phyloP scores from a whole-genome alignment of 1,140 invertebrate species.

The Brachionus plicatilis region DNA sequence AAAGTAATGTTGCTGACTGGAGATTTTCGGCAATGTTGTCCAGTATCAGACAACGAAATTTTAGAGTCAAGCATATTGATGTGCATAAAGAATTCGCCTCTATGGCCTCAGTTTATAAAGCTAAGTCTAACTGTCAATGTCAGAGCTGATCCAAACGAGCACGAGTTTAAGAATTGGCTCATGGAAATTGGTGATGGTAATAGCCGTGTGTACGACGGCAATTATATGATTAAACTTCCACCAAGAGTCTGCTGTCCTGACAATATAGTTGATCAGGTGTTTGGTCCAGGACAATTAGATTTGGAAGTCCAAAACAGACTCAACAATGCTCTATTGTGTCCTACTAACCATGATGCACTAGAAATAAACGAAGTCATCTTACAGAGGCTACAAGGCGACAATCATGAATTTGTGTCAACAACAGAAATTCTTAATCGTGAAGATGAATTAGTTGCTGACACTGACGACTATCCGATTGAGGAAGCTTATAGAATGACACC shows the following conservation, averaged over 20 bases:
- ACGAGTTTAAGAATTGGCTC: conserved; percentile 7
- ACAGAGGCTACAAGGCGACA: too few relatives aligned
- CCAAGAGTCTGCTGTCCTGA: neutral
- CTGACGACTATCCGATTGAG: too few relatives aligned
- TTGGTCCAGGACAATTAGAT: neutral
- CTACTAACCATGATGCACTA: too few relatives aligned
- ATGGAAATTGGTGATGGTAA: neutral
- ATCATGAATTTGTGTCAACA: too few relatives aligned
- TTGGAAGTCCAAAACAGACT: neutral
- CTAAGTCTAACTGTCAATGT: neutral
- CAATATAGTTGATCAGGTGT: neutral
- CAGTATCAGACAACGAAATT: conserved; percentile 23
- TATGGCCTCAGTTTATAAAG: neutral
- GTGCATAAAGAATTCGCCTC: neutral
- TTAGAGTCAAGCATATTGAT: neutral
- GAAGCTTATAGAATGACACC: too few relatives aligned
- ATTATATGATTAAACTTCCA: neutral
- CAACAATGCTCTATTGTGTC: neutral
- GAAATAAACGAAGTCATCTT: too few relatives aligned
- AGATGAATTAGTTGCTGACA: too few relatives aligned
- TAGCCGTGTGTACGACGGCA: neutral
- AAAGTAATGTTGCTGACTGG: conserved; percentile 40
- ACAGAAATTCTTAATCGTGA: too few relatives aligned
- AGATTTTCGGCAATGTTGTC: conserved; percentile 42
- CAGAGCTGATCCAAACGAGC: neutral